phyloP scores from a whole-genome alignment of 2,113 vertebrate genomes.

The Sitta europaea region DNA sequence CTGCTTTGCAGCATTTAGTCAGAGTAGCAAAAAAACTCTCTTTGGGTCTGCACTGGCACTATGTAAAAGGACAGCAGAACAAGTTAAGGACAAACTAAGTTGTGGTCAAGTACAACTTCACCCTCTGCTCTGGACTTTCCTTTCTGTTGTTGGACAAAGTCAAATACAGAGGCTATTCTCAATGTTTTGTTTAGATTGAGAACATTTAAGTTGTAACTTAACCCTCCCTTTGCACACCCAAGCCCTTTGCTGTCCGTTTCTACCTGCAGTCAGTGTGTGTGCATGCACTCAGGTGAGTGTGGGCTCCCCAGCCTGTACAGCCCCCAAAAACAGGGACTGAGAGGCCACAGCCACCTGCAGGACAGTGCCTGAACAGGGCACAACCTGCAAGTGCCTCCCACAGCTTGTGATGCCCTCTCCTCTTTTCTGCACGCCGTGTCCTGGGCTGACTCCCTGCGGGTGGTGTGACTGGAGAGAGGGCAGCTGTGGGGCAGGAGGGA shows the following conservation, averaged over 20 bases:
- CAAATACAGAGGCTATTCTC: neutral
- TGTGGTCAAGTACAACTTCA: neutral
- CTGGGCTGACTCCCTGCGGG: neutral
- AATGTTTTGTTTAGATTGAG: neutral
- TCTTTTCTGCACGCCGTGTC: fast-evolving
- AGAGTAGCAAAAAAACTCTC: neutral
- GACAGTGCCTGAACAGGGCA: fast-evolving
- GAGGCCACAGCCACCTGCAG: neutral
- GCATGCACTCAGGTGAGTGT: fast-evolving
- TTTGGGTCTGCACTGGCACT: neutral
- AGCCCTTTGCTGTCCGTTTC: neutral
- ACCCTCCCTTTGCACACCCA: neutral
- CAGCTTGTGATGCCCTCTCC: neutral
- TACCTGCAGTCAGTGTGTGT: neutral
- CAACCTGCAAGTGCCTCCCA: neutral
- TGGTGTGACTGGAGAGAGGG: fast-evolving
- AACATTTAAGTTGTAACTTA: neutral
- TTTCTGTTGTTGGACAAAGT: neutral
- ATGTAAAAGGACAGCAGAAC: neutral
- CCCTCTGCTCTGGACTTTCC: neutral
- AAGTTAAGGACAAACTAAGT: neutral
- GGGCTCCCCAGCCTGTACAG: neutral
- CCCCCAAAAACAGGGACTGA: fast-evolving
- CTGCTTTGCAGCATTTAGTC: neutral
- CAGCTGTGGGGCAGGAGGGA: neutral